Conservation (phyloP, 2,888 invertebrate genomes). For the Eupithecia exiguata region DNA sequence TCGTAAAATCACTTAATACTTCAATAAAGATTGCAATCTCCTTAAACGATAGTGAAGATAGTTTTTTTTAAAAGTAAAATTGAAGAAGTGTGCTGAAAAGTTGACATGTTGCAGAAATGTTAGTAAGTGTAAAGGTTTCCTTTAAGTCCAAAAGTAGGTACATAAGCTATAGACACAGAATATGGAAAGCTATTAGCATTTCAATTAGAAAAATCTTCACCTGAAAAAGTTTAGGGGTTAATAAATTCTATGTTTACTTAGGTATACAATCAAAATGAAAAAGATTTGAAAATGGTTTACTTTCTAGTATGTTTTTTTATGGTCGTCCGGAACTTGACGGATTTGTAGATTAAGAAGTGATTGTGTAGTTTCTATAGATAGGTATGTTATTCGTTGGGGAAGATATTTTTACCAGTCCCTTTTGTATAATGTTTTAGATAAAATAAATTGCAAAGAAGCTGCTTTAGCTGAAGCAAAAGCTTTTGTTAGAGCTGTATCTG, state of each 20-base stretch:
- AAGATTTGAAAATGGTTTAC: conserved; percentile 23
- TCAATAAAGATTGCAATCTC: neutral
- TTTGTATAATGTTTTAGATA: conserved; percentile 43
- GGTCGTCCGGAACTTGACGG: conserved; percentile 67
- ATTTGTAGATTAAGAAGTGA: conserved; percentile 55
- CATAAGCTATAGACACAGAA: conserved; percentile 78
- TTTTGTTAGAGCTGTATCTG: conserved; percentile 41
- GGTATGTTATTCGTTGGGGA: conserved; percentile 36
- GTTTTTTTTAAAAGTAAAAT: neutral
- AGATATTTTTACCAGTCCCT: conserved; percentile 41
- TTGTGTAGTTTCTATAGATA: conserved; percentile 36
- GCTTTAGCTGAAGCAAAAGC: conserved; percentile 77
- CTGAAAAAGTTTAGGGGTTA: conserved; percentile 71
- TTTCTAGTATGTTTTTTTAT: conserved; percentile 16
- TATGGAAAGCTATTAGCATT: conserved; percentile 66
- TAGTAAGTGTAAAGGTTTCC: conserved; percentile 60
- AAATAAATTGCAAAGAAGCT: conserved; percentile 64
- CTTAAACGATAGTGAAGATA: neutral
- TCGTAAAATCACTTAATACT: neutral
- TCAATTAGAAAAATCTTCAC: conserved; percentile 63
- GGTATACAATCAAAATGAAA: conserved; percentile 32
- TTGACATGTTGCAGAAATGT: neutral
- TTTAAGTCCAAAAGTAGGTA: conserved; percentile 64
- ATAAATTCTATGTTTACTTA: conserved; percentile 49
- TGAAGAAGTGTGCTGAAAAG: neutral